Evolutionary conservation across 1,140 invertebrate species (phyloP), one percentile per base, ranked within the genome.

Genomic region (Drusus annulatus): DNA sequence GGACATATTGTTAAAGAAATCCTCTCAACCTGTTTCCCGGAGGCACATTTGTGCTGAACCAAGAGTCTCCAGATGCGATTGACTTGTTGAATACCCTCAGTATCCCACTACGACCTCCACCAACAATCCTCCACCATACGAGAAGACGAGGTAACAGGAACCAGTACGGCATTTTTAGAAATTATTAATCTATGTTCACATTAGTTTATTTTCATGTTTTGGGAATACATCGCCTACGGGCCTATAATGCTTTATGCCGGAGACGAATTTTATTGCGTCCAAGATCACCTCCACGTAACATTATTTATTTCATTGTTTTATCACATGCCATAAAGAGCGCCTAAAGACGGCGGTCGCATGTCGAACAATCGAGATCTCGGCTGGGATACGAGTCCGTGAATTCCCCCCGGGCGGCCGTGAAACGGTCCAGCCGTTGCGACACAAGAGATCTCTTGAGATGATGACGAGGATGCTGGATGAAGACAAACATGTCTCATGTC

Each of bases 271-370:
- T 60, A 60, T 60, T 60, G 56, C 17, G 23, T 17, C 56, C 56
- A 60, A 23, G 56, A 21, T 60, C 56, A 60, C 56, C 56, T 19
- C 10, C 17, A 60, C 19, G 16, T 60, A 60, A 45, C 36, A 13
- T 45, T 60, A 19, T 60, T 60, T 10, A 60, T 60, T 60, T 60
- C 56, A 60, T 60, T 60, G 56, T 60, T 60, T 60, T 60, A 60
- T 60, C 56, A 60, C 56, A 19, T 60, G 56, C 56, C 23, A 23
- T 60, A 60, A 60, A 45, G 36, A 45, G 36, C 36, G 36, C 36
- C 36, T 45, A 45, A 13, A 60, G 56, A 60, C 23, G 56, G 56
- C 56, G 56, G 56, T 60, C 16, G 56, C 17, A 19, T 23, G 56
- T 23, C 56, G 56, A 60, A 60, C 56, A 60, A 60, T 60, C 56